Evolutionary conservation across 2,797 vertebrate genomes (phyloP).

Genomic region (Centropyge bicolor): DNA sequence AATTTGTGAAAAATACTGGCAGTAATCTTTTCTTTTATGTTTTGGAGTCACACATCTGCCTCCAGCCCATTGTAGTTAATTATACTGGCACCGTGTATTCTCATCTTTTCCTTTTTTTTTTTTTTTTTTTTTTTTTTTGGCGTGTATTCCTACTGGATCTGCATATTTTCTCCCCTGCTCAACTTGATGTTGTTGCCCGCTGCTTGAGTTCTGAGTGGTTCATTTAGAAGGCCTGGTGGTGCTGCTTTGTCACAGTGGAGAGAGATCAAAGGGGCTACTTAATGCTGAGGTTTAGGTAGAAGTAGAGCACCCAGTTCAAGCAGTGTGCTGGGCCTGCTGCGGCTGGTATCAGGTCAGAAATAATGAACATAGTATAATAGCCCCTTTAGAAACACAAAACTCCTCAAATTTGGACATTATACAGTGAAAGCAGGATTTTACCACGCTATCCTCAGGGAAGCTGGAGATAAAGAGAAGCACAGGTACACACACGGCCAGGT

Average conservation of each 20-base stretch:
- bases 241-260: constrained; percentile 79
- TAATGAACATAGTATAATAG: constrained; percentile 77
- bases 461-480: constrained; percentile 51
- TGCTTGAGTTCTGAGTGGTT: constrained; percentile 75
- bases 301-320: constrained; percentile 66
- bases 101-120: constrained; percentile 46
- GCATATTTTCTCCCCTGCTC: constrained; percentile 70
- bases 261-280: constrained; percentile 82
- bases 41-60: constrained; percentile 72
- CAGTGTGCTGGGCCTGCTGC: constrained; percentile 57
- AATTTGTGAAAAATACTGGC: constrained; percentile 67
- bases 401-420: constrained; percentile 58
- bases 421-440: constrained; percentile 38
- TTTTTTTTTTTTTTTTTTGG: constrained; percentile 20
- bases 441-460: constrained; percentile 37
- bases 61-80: constrained; percentile 80
- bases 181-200: constrained; percentile 71
- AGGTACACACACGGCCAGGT: constrained; percentile 57
- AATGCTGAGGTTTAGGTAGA: constrained; percentile 74
- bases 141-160: constrained; percentile 64
- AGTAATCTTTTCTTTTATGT: constrained; percentile 74
- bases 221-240: constrained; percentile 75
- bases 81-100: constrained; percentile 63
- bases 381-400: constrained; percentile 66
- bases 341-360: constrained; percentile 67